A percentile compares a stretch with the other conserved stretches of the same genome.
Evolutionary conservation across 2,113 vertebrate species (phyloP).

Genomic region (Gnathonemus echidnorhynchus): DNA sequence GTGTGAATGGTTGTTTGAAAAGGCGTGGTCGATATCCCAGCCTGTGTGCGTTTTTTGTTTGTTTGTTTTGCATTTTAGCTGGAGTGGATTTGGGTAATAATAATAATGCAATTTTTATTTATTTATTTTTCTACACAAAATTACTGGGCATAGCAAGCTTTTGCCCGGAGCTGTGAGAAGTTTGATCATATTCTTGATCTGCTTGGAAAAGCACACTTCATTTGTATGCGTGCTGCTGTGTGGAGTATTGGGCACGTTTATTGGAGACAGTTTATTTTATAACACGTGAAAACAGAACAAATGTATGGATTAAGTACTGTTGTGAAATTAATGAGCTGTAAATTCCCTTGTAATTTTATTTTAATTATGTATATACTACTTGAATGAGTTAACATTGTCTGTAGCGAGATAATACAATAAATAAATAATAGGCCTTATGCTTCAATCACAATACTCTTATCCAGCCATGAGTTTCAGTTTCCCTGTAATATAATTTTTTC

Average conservation of each 20-base stretch:
- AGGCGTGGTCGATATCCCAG: conserved; percentile 12
- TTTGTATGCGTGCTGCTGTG: neutral
- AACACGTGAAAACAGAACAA: neutral
- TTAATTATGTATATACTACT: neutral
- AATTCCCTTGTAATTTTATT: neutral
- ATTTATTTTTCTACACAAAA: neutral
- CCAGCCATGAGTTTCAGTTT: neutral
- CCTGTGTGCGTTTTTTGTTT: neutral
- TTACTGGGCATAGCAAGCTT: neutral
- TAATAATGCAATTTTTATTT: neutral
- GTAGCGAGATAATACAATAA: neutral
- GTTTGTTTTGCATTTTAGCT: neutral
- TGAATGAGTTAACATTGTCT: neutral
- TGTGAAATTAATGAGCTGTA: neutral
- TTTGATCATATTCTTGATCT: neutral
- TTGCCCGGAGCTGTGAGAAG: neutral
- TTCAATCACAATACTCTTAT: neutral
- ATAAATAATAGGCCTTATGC: neutral
- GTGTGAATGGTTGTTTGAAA: neutral
- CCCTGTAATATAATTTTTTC: neutral
- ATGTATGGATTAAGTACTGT: neutral
- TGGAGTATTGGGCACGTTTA: neutral
- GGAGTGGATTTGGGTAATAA: neutral
- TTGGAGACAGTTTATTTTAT: neutral
- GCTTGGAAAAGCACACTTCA: neutral